Evolutionary conservation across 1,140 invertebrate genomes (phyloP).

Genomic region (Drosophila novamexicana): DNA sequence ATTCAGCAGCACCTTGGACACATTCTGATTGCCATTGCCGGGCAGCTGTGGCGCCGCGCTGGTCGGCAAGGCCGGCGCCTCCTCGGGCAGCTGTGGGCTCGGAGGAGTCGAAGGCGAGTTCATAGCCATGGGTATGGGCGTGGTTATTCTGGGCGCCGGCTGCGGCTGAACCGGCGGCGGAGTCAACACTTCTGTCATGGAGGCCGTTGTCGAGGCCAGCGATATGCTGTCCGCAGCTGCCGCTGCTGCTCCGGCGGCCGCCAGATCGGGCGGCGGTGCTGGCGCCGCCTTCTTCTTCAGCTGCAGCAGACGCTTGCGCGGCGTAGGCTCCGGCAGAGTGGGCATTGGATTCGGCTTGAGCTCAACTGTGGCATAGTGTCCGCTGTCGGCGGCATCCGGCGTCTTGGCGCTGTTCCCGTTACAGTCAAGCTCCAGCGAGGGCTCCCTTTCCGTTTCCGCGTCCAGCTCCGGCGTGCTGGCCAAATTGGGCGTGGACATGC

Average conservation of each 20-base stretch:
- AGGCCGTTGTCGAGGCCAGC: constrained; percentile 54
- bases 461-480: constrained; percentile 39
- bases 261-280: constrained; percentile 57
- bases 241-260: not conserved
- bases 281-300: constrained; percentile 79
- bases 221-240: constrained; percentile 59
- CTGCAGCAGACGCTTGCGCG: constrained; percentile 66
- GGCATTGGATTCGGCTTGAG: constrained; percentile 30
- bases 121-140: constrained; percentile 30
- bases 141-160: constrained; percentile 69
- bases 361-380: constrained; percentile 67
- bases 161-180: constrained; percentile 41
- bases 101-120: not conserved
- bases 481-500: constrained; percentile 81
- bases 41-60: constrained; percentile 25
- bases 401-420: constrained; percentile 62
- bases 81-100: not conserved
- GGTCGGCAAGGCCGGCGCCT: constrained; percentile 33
- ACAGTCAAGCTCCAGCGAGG: constrained; percentile 44
- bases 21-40: constrained; percentile 47
- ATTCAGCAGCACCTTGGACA: constrained; percentile 76
- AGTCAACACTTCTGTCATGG: constrained; percentile 40
- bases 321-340: constrained; percentile 67
- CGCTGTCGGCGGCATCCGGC: constrained; percentile 29
- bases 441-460: constrained; percentile 40